Conservation (phyloP, 2,113 vertebrate species). For the Trinectes maculatus region DNA sequence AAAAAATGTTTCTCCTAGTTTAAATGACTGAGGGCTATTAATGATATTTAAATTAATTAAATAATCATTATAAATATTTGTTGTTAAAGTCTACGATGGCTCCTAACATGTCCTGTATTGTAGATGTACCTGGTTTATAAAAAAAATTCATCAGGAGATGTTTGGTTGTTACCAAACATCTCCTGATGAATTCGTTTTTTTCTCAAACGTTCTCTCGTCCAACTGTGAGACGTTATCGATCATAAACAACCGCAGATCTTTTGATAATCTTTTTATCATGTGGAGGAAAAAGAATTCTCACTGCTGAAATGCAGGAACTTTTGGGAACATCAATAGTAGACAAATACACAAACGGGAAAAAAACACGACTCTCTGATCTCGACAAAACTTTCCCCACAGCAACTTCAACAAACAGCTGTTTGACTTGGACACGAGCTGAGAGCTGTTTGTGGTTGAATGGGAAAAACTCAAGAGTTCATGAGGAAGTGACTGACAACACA, state of each 20-base stretch:
- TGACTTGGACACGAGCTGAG: neutral
- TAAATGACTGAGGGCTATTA: no score
- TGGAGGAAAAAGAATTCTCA: constrained; percentile 11
- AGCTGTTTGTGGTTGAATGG: no score
- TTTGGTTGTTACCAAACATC: constrained; percentile 5
- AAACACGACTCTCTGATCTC: constrained; percentile 23
- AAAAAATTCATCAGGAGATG: no score
- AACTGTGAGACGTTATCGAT: constrained; percentile 65
- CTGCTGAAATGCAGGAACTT: constrained; percentile 53
- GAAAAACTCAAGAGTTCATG: no score
- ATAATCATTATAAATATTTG: no score
- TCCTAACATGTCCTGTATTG: no score
- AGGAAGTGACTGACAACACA: no score
- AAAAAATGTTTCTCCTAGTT: no score
- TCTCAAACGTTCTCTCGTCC: constrained; percentile 32
- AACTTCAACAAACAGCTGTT: neutral
- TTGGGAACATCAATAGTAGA: constrained; percentile 67
- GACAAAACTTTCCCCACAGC: constrained; percentile 41
- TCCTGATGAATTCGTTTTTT: constrained; percentile 27
- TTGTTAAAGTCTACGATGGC: no score
- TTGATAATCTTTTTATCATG: constrained; percentile 70
- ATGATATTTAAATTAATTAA: no score
- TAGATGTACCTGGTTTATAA: no score
- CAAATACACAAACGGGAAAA: constrained; percentile 35
- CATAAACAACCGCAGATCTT: constrained; percentile 45